Evolutionary conservation across 2,797 vertebrate species (phyloP), one percentile per base, ranked within the genome.

Genomic region (Notoglanidium macrostoma): DNA sequence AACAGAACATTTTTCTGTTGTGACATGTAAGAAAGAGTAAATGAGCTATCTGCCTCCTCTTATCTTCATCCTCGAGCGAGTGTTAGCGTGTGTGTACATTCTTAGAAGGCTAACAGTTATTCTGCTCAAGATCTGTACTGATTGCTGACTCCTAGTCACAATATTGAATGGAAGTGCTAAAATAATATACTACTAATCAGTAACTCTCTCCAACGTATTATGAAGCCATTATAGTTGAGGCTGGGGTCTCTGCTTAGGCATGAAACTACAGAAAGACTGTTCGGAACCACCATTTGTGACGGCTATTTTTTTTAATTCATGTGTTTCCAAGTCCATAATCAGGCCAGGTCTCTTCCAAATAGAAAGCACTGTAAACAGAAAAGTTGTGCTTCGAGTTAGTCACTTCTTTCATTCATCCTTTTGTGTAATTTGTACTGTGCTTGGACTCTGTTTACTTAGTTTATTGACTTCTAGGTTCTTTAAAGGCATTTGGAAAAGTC

Each of bases 1-100:
- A 78, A 55, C n/a, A 11, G n/a, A 78, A 55, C 29, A 78, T 57
- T 55, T 55, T 77, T 55, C 17, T 57, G 74, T 78, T 78, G n/a
- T 55, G 51, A 78, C 74, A 51, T 74, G 1, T 55, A 78, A 78
- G 74, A 55, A 78, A 55, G 35, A 49, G 74, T 55, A 57, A 78
- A 78, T 78, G 51, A 78, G 76, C 76, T 55, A 55, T 54, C 77
- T 32, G 4, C 32, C 54, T 79, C 54, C 5, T 79, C 32, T 59
- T 59, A 40, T 59, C 32, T 23, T 54, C 19, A 21, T 59, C 5
- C 54, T 55, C 2, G 51, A 55, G 15, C 19, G 15, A 55, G 74
- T 55, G 49, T 8, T 12, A 51, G 26, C 35, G 76, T 59, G 54
- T 59, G 73, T 76, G 29, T 76, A 57, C 54, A 35, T 59, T 57